Percentiles rank a stretch among this genome's conserved stretches.
Conservation (phyloP, 92 coral and sea anemone genomes). For the Metridium senile region DNA sequence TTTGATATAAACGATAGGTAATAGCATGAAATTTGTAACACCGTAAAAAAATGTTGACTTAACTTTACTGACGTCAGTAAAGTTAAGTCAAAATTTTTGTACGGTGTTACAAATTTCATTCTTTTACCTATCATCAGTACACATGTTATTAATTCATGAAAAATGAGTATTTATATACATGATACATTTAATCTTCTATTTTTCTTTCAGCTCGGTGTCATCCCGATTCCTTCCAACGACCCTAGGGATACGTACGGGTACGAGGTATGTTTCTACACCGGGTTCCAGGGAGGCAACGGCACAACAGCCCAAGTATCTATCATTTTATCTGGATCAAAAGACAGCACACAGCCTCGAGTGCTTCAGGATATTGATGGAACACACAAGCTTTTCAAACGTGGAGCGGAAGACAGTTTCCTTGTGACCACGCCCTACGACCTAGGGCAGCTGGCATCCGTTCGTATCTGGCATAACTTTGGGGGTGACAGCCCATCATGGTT, state of each 20-base stretch:
- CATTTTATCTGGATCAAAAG: conserved; percentile 63
- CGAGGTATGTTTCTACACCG: conserved; percentile 81
- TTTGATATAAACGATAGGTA: too few relatives aligned
- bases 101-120: too few relatives aligned
- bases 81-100: too few relatives aligned
- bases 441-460: conserved; percentile 54
- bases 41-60: too few relatives aligned
- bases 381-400: conserved; percentile 46
- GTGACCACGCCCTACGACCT: conserved; percentile 78
- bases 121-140: not conserved
- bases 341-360: conserved; percentile 71
- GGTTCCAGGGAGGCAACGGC: conserved; percentile 74
- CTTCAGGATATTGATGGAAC: conserved; percentile 58
- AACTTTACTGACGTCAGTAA: too few relatives aligned
- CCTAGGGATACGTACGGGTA: conserved; percentile 85
- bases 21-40: too few relatives aligned
- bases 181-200: not conserved
- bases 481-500: conserved; percentile 85
- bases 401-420: conserved; percentile 65
- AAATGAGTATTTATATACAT: too few relatives aligned
- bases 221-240: conserved; percentile 91
- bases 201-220: conserved; percentile 68
- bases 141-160: not conserved
- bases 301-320: conserved; percentile 77
- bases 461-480: conserved; percentile 86